Conservation (phyloP, 2,888 invertebrate species). For the Liodrosophila aerea region DNA sequence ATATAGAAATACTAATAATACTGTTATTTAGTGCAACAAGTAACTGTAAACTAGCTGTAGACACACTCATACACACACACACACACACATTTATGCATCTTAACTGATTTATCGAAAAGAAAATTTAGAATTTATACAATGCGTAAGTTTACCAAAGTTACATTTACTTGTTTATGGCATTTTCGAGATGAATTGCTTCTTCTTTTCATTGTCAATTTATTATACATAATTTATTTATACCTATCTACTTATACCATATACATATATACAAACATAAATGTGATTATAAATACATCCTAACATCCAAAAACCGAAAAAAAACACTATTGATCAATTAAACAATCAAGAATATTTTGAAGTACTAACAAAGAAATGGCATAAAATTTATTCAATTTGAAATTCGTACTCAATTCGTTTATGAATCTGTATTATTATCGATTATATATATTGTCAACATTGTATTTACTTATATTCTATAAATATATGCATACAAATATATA, state of each 20-base stretch:
- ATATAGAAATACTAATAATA: constrained; percentile 24
- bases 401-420: constrained; percentile 67
- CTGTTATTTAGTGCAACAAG: constrained; percentile 65
- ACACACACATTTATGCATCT: constrained; percentile 1
- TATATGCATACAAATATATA: too few relatives aligned
- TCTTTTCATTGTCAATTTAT: constrained; percentile 26
- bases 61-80: background rate
- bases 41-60: constrained; percentile 5
- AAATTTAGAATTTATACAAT: constrained; percentile 73
- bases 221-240: constrained; percentile 57
- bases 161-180: constrained; percentile 65
- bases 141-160: constrained; percentile 74
- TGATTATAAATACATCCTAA: constrained; percentile 67
- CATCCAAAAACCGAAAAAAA: constrained; percentile 25
- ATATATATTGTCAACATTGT: constrained; percentile 53
- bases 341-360: constrained; percentile 38
- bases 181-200: constrained; percentile 49
- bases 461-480: constrained; percentile 57
- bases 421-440: constrained; percentile 68
- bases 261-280: constrained; percentile 56
- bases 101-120: too few relatives aligned
- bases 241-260: constrained; percentile 17
- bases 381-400: constrained; percentile 41
- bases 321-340: constrained; percentile 51
- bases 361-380: constrained; percentile 52